Conservation (phyloP, 2,797 vertebrate genomes). For the Danio jaintianensis region DNA sequence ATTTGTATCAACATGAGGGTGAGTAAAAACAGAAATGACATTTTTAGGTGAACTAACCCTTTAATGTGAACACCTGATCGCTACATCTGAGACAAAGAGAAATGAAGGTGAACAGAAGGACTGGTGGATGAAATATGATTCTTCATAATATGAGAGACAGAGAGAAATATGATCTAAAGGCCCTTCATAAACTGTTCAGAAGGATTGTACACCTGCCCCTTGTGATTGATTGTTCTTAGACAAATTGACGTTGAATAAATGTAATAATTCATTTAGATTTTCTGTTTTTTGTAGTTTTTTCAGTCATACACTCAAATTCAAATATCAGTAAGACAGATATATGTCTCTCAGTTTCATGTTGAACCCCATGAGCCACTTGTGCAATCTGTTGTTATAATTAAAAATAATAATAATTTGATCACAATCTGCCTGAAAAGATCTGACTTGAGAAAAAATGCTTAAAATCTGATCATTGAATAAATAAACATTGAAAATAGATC, state of each 20-base stretch:
- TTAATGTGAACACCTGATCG: neutral
- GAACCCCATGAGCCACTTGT: neutral
- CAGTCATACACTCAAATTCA: too few relatives aligned
- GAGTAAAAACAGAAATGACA: too few relatives aligned
- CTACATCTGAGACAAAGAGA: neutral
- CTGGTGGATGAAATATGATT: constrained; percentile 16
- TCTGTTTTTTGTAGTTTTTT: neutral
- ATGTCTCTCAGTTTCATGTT: neutral
- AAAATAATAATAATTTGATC: too few relatives aligned
- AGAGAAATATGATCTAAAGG: constrained; percentile 36
- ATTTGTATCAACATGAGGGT: too few relatives aligned
- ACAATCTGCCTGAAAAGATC: too few relatives aligned
- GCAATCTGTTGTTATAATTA: neutral
- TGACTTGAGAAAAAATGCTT: too few relatives aligned
- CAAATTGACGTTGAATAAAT: neutral
- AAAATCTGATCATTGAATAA: neutral
- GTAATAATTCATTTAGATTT: neutral
- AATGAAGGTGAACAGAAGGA: constrained; percentile 28
- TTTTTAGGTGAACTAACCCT: too few relatives aligned
- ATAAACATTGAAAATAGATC: neutral
- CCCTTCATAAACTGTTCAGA: constrained; percentile 6
- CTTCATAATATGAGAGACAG: constrained; percentile 15
- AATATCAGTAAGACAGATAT: neutral
- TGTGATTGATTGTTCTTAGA: neutral
- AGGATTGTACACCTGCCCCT: neutral